Percentiles rank a stretch among this genome's conserved stretches.
phyloP scores from a whole-genome alignment of 2,797 vertebrate genomes.

The Caiman crocodilus region DNA sequence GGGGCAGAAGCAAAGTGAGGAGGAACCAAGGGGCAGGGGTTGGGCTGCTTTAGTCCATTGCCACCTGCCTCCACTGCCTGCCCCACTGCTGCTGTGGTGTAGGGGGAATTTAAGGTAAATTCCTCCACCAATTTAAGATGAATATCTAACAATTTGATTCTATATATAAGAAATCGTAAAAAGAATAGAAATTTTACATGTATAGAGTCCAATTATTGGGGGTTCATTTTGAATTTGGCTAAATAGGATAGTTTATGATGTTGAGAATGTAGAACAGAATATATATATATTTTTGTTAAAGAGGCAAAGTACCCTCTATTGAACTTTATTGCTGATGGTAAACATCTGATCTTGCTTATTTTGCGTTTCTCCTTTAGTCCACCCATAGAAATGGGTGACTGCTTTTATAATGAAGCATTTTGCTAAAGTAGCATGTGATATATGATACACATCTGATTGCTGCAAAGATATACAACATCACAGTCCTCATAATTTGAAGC shows the following conservation, averaged over 20 bases:
- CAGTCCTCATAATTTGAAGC: neutral
- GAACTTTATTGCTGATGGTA: neutral
- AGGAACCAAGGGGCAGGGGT: too few relatives aligned
- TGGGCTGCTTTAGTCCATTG: too few relatives aligned
- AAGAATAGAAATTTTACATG: too few relatives aligned
- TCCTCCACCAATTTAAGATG: too few relatives aligned
- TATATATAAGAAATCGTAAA: too few relatives aligned
- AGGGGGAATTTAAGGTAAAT: too few relatives aligned
- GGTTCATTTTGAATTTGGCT: too few relatives aligned
- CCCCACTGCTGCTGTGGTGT: too few relatives aligned
- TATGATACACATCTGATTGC: rapidly evolving
- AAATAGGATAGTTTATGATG: neutral
- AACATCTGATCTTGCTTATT: neutral
- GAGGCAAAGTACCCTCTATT: neutral
- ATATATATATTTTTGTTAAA: neutral
- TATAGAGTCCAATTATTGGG: too few relatives aligned
- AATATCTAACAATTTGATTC: too few relatives aligned
- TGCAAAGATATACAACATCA: neutral
- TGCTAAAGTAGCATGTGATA: neutral
- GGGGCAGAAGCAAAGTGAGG: too few relatives aligned
- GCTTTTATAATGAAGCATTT: neutral
- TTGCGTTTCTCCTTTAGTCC: neutral
- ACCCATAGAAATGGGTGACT: neutral
- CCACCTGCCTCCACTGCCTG: too few relatives aligned
- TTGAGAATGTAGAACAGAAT: neutral